phyloP scores from a whole-genome alignment of 2,888 invertebrate genomes.

The Tetanocera ferruginea region DNA sequence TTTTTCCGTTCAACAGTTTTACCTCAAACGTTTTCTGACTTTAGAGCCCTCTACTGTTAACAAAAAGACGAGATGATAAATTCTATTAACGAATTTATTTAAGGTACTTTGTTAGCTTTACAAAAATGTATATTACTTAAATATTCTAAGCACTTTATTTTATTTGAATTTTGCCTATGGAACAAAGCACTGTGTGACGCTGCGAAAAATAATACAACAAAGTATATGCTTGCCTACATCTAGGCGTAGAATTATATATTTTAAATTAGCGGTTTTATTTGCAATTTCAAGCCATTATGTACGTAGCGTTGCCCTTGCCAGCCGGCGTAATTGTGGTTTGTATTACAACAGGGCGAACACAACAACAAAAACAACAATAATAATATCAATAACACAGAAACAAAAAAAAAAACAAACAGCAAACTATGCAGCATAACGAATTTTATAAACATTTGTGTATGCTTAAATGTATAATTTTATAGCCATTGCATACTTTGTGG shows the following conservation, averaged over 20 bases:
- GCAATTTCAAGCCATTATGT: slow-evolving; percentile 49
- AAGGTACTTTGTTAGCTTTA: no score
- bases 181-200: no score
- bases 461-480: slow-evolving; percentile 14
- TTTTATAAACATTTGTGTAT: neutral
- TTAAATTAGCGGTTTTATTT: slow-evolving; percentile 64
- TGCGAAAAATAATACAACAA: no score
- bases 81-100: no score
- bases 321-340: slow-evolving; percentile 23
- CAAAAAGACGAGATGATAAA: no score
- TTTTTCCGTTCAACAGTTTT: no score
- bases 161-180: no score
- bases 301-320: slow-evolving; percentile 8
- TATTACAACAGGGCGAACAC: slow-evolving; percentile 15
- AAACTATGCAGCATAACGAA: neutral
- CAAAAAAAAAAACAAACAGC: neutral
- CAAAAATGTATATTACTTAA: no score
- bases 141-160: no score
- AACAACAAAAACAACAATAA: slow-evolving; percentile 3
- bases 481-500: slow-evolving; percentile 59
- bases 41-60: no score
- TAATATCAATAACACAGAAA: neutral
- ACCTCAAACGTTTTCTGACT: no score
- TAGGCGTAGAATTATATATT: slow-evolving; percentile 52
- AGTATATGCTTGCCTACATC: slow-evolving; percentile 8